phyloP scores from a whole-genome alignment of 2,113 vertebrate genomes.

The Trichomycterus rosablanca region DNA sequence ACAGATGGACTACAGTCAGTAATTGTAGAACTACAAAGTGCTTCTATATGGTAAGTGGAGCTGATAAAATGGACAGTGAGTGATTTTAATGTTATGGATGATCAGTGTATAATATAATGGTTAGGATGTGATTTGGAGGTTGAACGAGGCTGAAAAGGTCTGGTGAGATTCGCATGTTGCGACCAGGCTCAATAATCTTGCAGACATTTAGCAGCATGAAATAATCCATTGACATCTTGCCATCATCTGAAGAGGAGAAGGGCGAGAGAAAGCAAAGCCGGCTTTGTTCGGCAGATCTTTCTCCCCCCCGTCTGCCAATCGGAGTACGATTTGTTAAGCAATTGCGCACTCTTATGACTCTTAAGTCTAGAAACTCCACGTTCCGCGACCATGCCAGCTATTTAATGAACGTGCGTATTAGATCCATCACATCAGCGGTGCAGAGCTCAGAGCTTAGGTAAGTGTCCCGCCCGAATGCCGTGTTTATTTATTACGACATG shows the following conservation, averaged over 20 bases:
- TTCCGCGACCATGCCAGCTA: too few species aligned
- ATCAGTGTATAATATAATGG: not conserved
- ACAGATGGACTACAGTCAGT: too few species aligned
- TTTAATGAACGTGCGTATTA: too few species aligned
- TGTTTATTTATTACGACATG: conserved; percentile 16
- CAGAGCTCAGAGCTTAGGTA: conserved; percentile 17
- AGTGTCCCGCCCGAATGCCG: conserved; percentile 3
- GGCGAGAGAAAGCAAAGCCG: conserved; percentile 46
- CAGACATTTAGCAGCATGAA: conserved; percentile 50
- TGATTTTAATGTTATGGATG: too few species aligned
- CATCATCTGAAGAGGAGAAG: conserved; percentile 40
- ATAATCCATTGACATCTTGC: conserved; percentile 54
- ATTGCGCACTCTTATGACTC: too few species aligned
- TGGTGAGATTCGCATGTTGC: conserved; percentile 30
- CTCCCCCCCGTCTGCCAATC: conserved; percentile 45
- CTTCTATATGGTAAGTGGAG: too few species aligned
- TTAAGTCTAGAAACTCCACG: too few species aligned
- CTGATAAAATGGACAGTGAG: too few species aligned
- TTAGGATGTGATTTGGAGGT: not conserved
- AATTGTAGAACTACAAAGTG: too few species aligned
- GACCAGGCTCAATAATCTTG: conserved; percentile 45
- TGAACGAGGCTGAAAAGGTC: conserved; percentile 25
- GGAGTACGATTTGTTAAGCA: conserved; percentile 51
- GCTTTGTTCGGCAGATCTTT: conserved; percentile 56
- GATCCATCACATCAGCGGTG: too few species aligned